phyloP scores from a whole-genome alignment of 1,140 invertebrate genomes.

The Metopolophium dirhodum region DNA sequence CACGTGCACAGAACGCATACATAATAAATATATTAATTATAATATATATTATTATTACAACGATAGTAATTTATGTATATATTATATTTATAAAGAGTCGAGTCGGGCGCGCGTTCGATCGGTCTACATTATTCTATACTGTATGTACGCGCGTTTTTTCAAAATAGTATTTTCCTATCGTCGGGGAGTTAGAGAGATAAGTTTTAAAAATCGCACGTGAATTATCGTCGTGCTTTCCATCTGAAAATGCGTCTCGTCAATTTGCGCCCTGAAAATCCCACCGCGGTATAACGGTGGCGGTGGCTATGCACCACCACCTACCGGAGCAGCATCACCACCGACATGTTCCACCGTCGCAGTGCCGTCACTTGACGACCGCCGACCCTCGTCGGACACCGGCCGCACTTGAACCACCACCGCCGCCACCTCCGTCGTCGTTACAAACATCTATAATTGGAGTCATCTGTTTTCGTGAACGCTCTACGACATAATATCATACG shows the following conservation, averaged over 20 bases:
- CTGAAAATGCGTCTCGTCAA: neutral
- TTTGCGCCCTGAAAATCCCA: neutral
- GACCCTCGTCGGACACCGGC: neutral
- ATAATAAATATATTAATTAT: neutral
- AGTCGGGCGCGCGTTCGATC: neutral
- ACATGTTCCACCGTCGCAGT: neutral
- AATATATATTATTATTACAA: neutral
- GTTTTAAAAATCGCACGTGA: neutral
- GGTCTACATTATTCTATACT: neutral
- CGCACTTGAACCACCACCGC: slow-evolving; percentile 19
- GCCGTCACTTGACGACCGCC: slow-evolving; percentile 19
- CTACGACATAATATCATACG: neutral
- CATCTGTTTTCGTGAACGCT: neutral
- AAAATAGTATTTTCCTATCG: neutral
- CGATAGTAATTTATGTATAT: neutral
- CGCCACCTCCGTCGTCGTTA: neutral
- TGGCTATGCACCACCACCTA: slow-evolving; percentile 25
- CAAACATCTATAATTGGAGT: neutral
- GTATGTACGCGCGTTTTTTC: neutral
- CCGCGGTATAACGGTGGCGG: neutral
- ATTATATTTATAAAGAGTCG: neutral
- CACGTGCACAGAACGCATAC: neutral
- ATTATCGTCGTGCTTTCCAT: neutral
- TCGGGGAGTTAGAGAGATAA: neutral
- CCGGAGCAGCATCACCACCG: slow-evolving; percentile 1